Evolutionary conservation across 2,888 invertebrate species (phyloP), one percentile per base, ranked within the genome.

Genomic region (Acrobasis repandana): DNA sequence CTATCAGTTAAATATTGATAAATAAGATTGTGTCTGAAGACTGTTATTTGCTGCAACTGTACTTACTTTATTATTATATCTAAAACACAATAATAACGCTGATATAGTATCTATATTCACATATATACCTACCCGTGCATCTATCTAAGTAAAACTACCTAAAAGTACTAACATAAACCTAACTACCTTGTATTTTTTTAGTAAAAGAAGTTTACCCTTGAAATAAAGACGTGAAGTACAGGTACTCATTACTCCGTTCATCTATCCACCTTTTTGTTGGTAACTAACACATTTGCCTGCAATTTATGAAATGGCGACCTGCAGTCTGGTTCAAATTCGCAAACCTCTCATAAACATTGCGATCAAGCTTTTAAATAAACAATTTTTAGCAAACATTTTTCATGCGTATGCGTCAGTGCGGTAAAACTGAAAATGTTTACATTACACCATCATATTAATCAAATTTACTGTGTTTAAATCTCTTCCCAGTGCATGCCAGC

Each of bases 401-500:
- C n/a, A 43, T 28, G 6, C 51, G 34, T 15, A 48, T 56, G 43
- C 56, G 56, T 56, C 56, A 56, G 43, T 56, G 43, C 20, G 16
- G 43, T 62, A 67, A 48, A 34, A 38, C 61, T 2, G 38, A 14
- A 38, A 38, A 58, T 62, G 68, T 71, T 71, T 68, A 71, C 65
- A 63, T 68, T 68, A 64, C n/a, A n/a, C 51, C 59, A 60, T 65
- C 51, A 38, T 61, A 65, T 71, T 62, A 71, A 68, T 71, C 70
- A 70, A 66, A 67, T 63, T 65, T 63, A 62, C 61, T 62, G 56
- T 11, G 62, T 58, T 36, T 33, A 56, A 63, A 48, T 47, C 51
- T 63, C 46, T 65, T 61, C 56, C 63, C 46, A 58, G 34, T 65
- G 59, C 62, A 64, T 61, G 60, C 62, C 52, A 49, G 52, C 34